phyloP scores from a whole-genome alignment of 2,113 vertebrate genomes.

The Talpa occidentalis region DNA sequence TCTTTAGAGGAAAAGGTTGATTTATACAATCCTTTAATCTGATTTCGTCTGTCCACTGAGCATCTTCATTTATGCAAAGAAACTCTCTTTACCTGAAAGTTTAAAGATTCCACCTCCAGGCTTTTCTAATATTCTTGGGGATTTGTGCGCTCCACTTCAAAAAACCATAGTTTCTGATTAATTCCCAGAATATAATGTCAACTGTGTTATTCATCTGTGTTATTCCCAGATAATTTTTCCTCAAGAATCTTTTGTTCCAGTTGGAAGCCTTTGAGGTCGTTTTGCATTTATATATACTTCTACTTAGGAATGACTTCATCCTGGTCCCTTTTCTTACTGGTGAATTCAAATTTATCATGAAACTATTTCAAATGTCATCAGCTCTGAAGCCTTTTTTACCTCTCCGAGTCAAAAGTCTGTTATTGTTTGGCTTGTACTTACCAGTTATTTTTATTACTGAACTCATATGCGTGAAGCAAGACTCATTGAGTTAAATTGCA shows the following conservation, averaged over 20 bases:
- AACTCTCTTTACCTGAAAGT: background rate
- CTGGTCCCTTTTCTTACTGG: background rate
- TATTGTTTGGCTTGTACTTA: background rate
- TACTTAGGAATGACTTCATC: background rate
- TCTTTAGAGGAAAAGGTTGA: background rate
- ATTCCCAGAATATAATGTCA: background rate
- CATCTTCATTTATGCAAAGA: background rate
- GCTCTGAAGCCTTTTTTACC: background rate
- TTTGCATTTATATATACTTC: background rate
- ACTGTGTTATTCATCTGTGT: background rate
- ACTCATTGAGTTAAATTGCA: background rate
- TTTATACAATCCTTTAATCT: background rate
- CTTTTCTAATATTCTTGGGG: background rate
- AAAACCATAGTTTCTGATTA: background rate
- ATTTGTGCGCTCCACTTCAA: background rate
- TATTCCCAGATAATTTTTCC: background rate
- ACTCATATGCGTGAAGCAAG: background rate
- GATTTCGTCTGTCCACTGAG: background rate
- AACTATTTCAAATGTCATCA: background rate
- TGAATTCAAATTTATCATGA: background rate
- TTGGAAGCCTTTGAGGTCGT: background rate
- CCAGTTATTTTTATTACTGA: constrained; percentile 29
- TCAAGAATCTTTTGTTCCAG: background rate
- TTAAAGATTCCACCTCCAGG: background rate
- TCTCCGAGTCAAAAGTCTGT: background rate